Evolutionary conservation across 2,888 invertebrate species (phyloP).

Genomic region (Cetonia aurata): DNA sequence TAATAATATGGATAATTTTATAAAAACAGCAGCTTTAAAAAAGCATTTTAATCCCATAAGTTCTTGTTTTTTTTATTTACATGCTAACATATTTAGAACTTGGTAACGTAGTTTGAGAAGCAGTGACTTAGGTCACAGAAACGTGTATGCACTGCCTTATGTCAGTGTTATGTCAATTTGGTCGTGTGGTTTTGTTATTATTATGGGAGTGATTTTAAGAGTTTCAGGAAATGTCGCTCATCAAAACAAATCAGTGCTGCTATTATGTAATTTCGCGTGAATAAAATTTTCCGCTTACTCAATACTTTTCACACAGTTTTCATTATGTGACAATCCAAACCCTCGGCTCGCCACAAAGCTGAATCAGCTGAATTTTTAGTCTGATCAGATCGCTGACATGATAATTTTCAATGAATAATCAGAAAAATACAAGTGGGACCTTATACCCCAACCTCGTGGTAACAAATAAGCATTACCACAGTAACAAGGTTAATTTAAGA

Average conservation of each 20-base stretch:
- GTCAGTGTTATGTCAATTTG: conserved; percentile 29
- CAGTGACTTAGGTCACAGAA: background rate
- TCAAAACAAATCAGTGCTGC: conserved; percentile 17
- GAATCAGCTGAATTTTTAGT: conserved; percentile 39
- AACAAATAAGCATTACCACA: conserved; percentile 60
- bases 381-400: conserved; percentile 44
- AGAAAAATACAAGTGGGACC: conserved; percentile 54
- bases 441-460: conserved; percentile 57
- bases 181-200: conserved; percentile 23
- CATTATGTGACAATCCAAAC: conserved; percentile 42
- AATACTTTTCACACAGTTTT: conserved; percentile 22
- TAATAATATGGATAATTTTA: too few species aligned
- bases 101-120: background rate
- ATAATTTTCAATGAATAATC: conserved; percentile 57
- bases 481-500: conserved; percentile 56
- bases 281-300: conserved; percentile 10
- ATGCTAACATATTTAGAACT: background rate
- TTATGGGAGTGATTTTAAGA: conserved; percentile 29
- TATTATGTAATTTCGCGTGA: conserved; percentile 34
- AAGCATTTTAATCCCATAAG: too few species aligned
- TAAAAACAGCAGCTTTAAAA: too few species aligned
- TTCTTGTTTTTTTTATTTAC: too few species aligned
- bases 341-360: conserved; percentile 17
- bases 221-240: conserved; percentile 39
- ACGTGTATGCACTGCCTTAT: background rate